These are phyloP conservation scores for Cryptocephalus primarius DNA, from an alignment of 2,888 invertebrate genomes.

Conservation along the genomic window DNA sequence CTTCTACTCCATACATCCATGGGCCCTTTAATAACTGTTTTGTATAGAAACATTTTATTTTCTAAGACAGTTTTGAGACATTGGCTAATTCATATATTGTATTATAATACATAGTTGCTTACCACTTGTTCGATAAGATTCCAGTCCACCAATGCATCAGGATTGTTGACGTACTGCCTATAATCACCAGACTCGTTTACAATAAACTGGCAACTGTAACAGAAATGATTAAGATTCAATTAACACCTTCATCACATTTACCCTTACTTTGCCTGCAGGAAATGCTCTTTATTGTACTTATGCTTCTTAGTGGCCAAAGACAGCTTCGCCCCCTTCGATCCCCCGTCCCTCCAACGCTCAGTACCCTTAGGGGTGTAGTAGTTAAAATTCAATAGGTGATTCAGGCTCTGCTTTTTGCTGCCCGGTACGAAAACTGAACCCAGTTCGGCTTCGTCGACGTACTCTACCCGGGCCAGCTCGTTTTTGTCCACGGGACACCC, in stretches of 20 bases:
- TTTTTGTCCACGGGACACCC: conserved; percentile 51
- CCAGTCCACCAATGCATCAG: conserved; percentile 88
- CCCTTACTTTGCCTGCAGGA: conserved; percentile 83
- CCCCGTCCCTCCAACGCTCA: conserved; percentile 14
- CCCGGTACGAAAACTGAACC: conserved; percentile 75
- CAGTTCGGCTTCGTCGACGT: conserved; percentile 55
- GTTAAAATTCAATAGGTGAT: conserved; percentile 88
- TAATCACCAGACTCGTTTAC: conserved; percentile 76
- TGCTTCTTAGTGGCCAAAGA: conserved; percentile 44
- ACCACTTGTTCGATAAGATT: conserved; percentile 86
- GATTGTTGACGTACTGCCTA: conserved; percentile 64
- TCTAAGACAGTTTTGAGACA: too few species aligned
- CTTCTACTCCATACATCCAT: too few species aligned
- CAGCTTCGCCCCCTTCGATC: conserved; percentile 22
- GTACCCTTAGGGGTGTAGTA: conserved; percentile 42
- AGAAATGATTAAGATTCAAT: neutral
- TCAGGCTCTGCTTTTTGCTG: conserved; percentile 86
- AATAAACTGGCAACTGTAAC: conserved; percentile 85
- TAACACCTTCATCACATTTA: neutral
- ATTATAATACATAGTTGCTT: conserved; percentile 33
- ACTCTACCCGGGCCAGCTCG: conserved; percentile 54
- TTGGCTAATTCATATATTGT: too few species aligned
- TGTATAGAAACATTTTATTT: too few species aligned
- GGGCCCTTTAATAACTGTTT: too few species aligned
- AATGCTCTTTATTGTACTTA: conserved; percentile 87